Conservation (phyloP, 1,140 invertebrate genomes). For the Zaprionus gabonicus region DNA sequence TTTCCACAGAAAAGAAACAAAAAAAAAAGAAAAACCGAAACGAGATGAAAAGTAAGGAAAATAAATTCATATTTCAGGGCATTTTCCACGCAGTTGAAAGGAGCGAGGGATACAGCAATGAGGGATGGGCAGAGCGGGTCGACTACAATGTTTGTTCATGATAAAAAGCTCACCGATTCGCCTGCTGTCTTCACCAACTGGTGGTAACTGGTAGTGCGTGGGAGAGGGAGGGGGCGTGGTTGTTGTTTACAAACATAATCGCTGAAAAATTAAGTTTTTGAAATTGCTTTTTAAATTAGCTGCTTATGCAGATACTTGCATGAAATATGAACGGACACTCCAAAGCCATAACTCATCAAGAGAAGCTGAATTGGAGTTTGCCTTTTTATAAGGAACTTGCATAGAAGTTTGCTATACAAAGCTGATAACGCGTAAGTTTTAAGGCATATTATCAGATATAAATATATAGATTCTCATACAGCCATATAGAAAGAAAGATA, state of each 20-base stretch:
- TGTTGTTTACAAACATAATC: constrained; percentile 83
- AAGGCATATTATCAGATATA: too few species aligned
- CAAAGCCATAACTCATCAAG: constrained; percentile 35
- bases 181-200: constrained; percentile 31
- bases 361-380: background rate
- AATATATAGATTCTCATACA: too few species aligned
- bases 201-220: constrained; percentile 38
- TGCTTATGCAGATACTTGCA: constrained; percentile 63
- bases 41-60: constrained; percentile 80
- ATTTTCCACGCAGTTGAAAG: constrained; percentile 17
- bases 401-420: background rate
- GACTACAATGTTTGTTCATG: constrained; percentile 62
- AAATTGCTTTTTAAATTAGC: constrained; percentile 82
- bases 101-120: background rate
- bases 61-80: constrained; percentile 80
- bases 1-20: constrained; percentile 43
- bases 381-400: background rate
- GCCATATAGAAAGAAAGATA: too few species aligned
- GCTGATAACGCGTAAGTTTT: background rate
- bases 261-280: constrained; percentile 83
- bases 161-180: constrained; percentile 62
- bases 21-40: constrained; percentile 52
- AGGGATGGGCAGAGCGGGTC: constrained; percentile 2
- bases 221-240: background rate
- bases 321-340: constrained; percentile 52